Evolutionary conservation across 1,140 invertebrate genomes (phyloP).

Genomic region (Drosophila tani): DNA sequence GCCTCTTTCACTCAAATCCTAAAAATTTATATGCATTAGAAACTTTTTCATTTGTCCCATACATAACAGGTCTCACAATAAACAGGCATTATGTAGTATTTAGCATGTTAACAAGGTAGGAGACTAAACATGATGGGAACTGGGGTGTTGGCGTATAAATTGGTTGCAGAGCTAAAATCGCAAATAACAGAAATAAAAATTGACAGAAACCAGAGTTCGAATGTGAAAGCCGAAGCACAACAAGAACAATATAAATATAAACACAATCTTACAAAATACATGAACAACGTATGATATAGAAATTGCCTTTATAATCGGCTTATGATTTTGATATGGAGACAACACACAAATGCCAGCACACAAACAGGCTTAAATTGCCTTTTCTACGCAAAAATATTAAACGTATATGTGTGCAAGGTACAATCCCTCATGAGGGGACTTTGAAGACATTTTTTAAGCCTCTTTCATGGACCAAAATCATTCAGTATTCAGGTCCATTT

Average conservation of each 20-base stretch:
- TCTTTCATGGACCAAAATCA: constrained; percentile 17
- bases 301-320: constrained; percentile 61
- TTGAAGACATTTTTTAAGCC: constrained; percentile 14
- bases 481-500: background rate
- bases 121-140: constrained; percentile 9
- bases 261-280: constrained; percentile 23
- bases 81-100: constrained; percentile 78
- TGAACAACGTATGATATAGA: constrained; percentile 42
- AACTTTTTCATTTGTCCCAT: constrained; percentile 3
- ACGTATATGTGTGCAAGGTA: constrained; percentile 9
- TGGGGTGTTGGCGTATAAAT: background rate
- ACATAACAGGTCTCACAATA: constrained; percentile 24
- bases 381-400: constrained; percentile 44
- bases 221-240: constrained; percentile 26
- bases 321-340: constrained; percentile 54
- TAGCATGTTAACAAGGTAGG: constrained; percentile 77
- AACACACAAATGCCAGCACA: constrained; percentile 35
- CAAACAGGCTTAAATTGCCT: constrained; percentile 54
- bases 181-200: constrained; percentile 68
- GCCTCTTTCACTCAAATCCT: background rate
- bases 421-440: background rate
- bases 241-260: constrained; percentile 25
- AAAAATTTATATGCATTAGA: background rate
- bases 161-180: constrained; percentile 16
- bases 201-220: constrained; percentile 64